phyloP scores from a whole-genome alignment of 2,888 invertebrate species.

The Phengaris arion region DNA sequence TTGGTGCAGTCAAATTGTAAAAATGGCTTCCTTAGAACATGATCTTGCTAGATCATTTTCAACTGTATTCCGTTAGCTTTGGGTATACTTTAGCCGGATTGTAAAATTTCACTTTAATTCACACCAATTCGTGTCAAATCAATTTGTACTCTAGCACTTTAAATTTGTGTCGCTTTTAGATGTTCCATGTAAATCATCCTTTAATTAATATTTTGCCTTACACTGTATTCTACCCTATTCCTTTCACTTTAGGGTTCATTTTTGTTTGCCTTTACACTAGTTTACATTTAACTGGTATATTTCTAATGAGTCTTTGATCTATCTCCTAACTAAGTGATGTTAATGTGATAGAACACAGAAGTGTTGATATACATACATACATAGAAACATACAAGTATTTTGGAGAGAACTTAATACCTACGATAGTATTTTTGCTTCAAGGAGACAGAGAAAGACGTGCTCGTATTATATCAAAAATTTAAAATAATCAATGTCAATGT shows the following conservation, averaged over 20 bases:
- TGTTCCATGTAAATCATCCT: background rate
- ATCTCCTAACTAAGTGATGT: background rate
- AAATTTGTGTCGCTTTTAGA: background rate
- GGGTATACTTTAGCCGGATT: background rate
- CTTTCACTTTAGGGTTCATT: background rate
- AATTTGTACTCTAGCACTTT: slow-evolving; percentile 10
- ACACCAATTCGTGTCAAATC: slow-evolving; percentile 17
- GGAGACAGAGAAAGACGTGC: no score
- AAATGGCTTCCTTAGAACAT: slow-evolving; percentile 27
- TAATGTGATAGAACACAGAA: slow-evolving; percentile 10
- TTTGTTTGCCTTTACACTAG: background rate
- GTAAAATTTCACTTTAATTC: background rate
- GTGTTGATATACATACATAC: background rate
- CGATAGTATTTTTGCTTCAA: no score
- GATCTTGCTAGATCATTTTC: background rate
- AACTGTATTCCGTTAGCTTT: background rate
- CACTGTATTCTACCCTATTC: background rate
- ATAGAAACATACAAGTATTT: background rate
- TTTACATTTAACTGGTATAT: background rate
- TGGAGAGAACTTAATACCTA: background rate
- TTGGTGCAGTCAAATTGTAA: slow-evolving; percentile 45
- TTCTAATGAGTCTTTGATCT: slow-evolving; percentile 6
- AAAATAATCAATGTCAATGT: no score
- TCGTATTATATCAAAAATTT: no score
- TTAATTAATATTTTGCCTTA: background rate